A percentile compares a stretch with the other conserved stretches of the same genome.
Evolutionary conservation across 2,113 vertebrate genomes (phyloP).

Genomic region (Pholis gunnellus): DNA sequence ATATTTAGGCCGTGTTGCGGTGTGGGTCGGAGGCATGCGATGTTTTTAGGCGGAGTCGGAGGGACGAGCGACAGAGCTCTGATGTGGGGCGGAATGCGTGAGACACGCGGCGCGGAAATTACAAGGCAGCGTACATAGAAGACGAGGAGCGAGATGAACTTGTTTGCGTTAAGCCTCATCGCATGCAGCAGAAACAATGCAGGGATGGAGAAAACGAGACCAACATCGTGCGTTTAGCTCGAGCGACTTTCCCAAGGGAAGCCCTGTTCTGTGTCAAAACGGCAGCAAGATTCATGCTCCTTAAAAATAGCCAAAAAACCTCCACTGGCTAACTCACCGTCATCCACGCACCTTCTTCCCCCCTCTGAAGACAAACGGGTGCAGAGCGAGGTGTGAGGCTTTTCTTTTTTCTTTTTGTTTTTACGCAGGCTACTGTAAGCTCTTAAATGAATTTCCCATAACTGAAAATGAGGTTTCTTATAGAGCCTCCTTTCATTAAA

Average conservation of each 20-base stretch:
- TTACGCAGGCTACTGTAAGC: constrained; percentile 57
- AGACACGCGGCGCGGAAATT: constrained; percentile 70
- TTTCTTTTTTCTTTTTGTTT: constrained; percentile 41
- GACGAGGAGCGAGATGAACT: constrained; percentile 59
- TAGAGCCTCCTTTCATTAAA: constrained; percentile 16
- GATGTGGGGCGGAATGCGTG: constrained; percentile 73
- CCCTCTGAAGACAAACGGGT: constrained; percentile 19
- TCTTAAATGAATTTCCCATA: constrained; percentile 61
- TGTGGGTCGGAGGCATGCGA: constrained; percentile 70
- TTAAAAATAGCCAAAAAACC: constrained; percentile 3
- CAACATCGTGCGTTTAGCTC: constrained; percentile 61
- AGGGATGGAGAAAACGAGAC: constrained; percentile 33
- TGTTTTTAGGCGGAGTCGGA: constrained; percentile 74
- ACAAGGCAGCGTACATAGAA: constrained; percentile 70
- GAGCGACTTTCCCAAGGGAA: constrained; percentile 76
- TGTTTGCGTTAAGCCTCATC: constrained; percentile 74
- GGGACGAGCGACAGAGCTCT: constrained; percentile 74
- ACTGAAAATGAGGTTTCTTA: constrained; percentile 40
- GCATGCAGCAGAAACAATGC: constrained; percentile 70
- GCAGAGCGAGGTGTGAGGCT: constrained; percentile 50
- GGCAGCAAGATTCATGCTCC: constrained; percentile 41
- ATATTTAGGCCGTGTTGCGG: constrained; percentile 76
- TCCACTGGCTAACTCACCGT: constrained; percentile 14
- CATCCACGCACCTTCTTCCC: constrained; percentile 32
- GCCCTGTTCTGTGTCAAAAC: constrained; percentile 70